These are phyloP conservation scores for Pseudocheirus occidentalis DNA, from an alignment of 2,797 vertebrate genomes.

Conservation along the genomic window DNA sequence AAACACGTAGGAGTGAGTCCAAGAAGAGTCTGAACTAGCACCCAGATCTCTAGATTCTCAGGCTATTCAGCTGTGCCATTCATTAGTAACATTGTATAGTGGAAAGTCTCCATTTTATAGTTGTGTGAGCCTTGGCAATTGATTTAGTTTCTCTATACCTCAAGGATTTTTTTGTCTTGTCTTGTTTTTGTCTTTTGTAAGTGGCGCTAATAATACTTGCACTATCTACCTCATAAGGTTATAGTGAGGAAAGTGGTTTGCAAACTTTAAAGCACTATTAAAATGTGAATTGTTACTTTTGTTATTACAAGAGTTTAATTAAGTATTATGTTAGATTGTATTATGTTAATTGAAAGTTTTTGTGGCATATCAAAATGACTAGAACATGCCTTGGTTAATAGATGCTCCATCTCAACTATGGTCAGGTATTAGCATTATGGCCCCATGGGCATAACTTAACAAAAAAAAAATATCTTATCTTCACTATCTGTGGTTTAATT, in stretches of 20 bases:
- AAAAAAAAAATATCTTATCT: not conserved
- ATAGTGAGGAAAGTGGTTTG: not conserved
- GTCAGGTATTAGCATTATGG: not conserved
- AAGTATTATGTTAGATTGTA: not conserved
- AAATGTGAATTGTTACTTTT: not conserved
- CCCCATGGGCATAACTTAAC: not conserved
- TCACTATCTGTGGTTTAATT: rapidly evolving
- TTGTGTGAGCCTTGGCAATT: not conserved
- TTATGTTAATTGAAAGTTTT: not conserved
- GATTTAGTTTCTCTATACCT: not conserved
- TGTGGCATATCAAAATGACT: not conserved
- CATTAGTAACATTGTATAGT: not conserved
- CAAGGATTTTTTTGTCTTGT: not conserved
- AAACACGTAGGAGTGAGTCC: not conserved
- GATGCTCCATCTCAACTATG: not conserved
- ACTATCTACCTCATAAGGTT: not conserved
- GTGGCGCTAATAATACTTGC: not conserved
- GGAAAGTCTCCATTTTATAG: not conserved
- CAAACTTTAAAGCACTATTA: not conserved
- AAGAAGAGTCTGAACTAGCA: not conserved
- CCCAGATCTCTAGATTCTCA: not conserved
- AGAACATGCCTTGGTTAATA: not conserved
- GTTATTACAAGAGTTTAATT: not conserved
- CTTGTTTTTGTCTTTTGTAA: not conserved
- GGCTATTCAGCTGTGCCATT: not conserved